A percentile compares a stretch with the other conserved stretches of the same genome.
These are phyloP conservation scores for Porites rus DNA, from an alignment of 92 coral and sea anemone species.

Conservation along the genomic window DNA sequence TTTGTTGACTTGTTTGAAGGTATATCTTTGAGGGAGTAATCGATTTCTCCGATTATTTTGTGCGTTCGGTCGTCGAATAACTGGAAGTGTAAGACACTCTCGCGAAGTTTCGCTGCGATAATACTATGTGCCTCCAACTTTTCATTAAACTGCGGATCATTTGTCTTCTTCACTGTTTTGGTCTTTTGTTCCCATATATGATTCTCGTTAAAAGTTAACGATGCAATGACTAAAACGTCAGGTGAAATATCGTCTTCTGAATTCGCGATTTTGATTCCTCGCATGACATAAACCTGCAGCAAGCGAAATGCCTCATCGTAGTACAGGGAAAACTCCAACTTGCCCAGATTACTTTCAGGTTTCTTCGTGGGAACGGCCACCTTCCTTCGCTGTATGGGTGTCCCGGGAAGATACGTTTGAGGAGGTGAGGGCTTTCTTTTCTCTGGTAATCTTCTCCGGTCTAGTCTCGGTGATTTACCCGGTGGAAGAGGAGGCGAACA, in stretches of 20 bases:
- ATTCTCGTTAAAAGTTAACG: slow-evolving; percentile 52
- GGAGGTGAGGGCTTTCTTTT: background rate
- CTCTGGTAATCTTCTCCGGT: slow-evolving; percentile 3
- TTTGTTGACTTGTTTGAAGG: slow-evolving; percentile 72
- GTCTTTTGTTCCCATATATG: slow-evolving; percentile 82
- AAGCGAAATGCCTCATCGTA: slow-evolving; percentile 76
- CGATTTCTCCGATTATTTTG: slow-evolving; percentile 76
- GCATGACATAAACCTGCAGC: slow-evolving; percentile 70
- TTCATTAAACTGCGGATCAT: slow-evolving; percentile 83
- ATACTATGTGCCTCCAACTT: slow-evolving; percentile 74
- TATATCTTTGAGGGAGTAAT: slow-evolving; percentile 71
- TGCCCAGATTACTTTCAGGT: slow-evolving; percentile 52
- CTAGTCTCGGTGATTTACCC: background rate
- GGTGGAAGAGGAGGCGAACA: slow-evolving; percentile 1
- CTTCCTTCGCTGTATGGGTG: slow-evolving; percentile 23
- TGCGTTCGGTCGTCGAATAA: slow-evolving; percentile 70
- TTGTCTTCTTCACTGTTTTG: slow-evolving; percentile 44
- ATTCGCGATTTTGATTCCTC: slow-evolving; percentile 50
- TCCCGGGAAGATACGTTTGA: background rate
- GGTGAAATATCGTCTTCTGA: slow-evolving; percentile 42
- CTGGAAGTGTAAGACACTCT: slow-evolving; percentile 67
- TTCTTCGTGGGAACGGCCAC: slow-evolving; percentile 34
- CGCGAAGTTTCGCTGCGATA: slow-evolving; percentile 67
- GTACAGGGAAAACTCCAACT: slow-evolving; percentile 78
- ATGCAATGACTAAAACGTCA: slow-evolving; percentile 56